Conservation (phyloP, 2,797 vertebrate species). For the Eulemur coronatus region DNA sequence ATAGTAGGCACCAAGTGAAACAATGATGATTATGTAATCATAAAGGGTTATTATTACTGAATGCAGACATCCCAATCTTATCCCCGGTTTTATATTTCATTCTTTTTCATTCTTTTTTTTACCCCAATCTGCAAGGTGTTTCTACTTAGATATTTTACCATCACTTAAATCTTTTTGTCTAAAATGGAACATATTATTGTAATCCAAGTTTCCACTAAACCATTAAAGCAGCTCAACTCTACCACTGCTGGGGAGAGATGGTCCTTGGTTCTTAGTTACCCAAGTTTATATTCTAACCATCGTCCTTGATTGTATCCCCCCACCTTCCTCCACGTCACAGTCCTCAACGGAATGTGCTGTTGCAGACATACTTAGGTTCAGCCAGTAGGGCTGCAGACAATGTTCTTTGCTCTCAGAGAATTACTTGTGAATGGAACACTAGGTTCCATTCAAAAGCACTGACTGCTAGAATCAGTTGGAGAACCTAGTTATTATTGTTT, state of each 20-base stretch:
- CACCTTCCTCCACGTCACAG: neutral
- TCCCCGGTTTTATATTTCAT: neutral
- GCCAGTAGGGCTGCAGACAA: neutral
- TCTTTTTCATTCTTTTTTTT: neutral
- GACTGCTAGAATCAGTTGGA: neutral
- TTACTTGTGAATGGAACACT: neutral
- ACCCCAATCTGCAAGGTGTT: neutral
- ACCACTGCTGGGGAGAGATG: neutral
- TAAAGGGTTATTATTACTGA: neutral
- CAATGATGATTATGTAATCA: neutral
- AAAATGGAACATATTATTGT: neutral
- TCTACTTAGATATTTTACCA: neutral
- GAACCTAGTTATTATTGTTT: neutral
- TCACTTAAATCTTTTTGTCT: neutral
- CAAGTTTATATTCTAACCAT: neutral
- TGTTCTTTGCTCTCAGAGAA: neutral
- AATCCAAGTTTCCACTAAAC: neutral
- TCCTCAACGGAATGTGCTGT: neutral
- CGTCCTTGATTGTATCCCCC: neutral
- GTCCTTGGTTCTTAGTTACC: neutral
- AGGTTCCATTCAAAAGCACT: neutral
- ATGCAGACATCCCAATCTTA: neutral
- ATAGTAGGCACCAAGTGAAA: neutral
- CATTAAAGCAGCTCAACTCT: neutral
- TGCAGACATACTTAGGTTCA: neutral